Percentiles rank a stretch among this genome's conserved stretches.
Evolutionary conservation across 37 sponge, comb jelly and placozoan genomes (phyloP).

Genomic region (Cliona cf. orientalis): DNA sequence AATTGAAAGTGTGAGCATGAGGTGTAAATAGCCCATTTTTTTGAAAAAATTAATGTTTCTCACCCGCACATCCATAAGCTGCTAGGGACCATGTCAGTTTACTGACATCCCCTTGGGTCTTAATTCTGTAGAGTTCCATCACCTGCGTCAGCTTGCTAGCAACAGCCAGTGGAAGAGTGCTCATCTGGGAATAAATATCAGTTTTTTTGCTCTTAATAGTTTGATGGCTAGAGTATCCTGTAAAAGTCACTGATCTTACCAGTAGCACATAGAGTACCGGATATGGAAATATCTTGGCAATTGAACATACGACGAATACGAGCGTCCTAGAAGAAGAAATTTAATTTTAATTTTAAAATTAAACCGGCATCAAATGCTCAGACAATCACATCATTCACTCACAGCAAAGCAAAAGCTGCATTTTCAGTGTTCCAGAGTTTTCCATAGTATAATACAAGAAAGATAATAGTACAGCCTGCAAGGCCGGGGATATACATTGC

Average conservation of each 20-base stretch:
- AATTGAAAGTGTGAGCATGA: not conserved
- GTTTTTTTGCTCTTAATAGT: not conserved
- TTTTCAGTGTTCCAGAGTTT: constrained; percentile 1
- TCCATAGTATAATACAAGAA: not conserved
- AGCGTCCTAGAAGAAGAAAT: too few species aligned
- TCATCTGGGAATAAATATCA: not conserved
- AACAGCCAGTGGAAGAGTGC: constrained; percentile 22
- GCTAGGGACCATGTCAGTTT: constrained; percentile 15
- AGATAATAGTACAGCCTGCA: constrained; percentile 2
- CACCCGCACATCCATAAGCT: constrained; percentile 29
- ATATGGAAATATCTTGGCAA: not conserved
- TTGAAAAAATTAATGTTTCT: not conserved
- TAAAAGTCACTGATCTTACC: not conserved
- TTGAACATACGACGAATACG: not conserved
- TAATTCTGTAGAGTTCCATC: constrained; percentile 17
- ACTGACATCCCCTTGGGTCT: constrained; percentile 42
- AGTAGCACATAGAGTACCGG: not conserved
- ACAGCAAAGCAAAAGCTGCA: not conserved
- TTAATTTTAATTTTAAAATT: not conserved
- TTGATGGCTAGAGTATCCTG: not conserved
- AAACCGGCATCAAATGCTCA: not conserved
- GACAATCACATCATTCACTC: not conserved
- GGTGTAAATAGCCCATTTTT: not conserved
- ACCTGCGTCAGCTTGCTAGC: constrained; percentile 39
- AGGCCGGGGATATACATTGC: not conserved